A percentile compares a stretch with the other conserved stretches of the same genome.
Conservation (phyloP, 2,113 vertebrate genomes). For the Ictalurus punctatus region DNA sequence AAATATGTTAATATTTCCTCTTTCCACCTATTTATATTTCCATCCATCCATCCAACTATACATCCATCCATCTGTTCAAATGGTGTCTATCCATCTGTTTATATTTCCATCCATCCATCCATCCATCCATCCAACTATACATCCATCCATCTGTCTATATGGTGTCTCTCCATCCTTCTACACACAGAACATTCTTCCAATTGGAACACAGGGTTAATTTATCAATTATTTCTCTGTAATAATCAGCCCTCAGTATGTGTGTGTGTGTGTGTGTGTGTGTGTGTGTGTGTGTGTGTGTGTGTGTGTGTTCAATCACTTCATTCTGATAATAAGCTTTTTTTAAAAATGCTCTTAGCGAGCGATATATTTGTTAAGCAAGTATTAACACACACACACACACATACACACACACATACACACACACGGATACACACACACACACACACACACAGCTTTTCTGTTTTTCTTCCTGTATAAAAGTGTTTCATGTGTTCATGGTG, state of each 20-base stretch:
- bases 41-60: too few relatives aligned
- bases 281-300: background rate
- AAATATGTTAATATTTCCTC: too few relatives aligned
- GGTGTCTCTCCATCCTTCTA: background rate
- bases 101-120: too few relatives aligned
- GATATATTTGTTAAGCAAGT: background rate
- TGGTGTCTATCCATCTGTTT: too few relatives aligned
- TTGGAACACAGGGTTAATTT: background rate
- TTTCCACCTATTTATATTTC: too few relatives aligned
- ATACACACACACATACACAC: constrained; percentile 12
- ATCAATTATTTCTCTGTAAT: background rate
- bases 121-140: too few relatives aligned
- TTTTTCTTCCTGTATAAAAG: background rate
- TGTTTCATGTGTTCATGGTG: background rate
- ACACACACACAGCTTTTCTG: background rate
- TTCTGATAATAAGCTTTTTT: background rate
- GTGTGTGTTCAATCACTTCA: background rate
- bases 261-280: background rate
- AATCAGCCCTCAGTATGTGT: background rate
- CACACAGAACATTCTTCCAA: background rate
- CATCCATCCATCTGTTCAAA: too few relatives aligned
- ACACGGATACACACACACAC: constrained; percentile 4
- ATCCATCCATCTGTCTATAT: too few relatives aligned
- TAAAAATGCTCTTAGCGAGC: background rate
- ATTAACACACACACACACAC: constrained; percentile 9